A percentile compares a stretch with the other conserved stretches of the same genome.
phyloP scores from a whole-genome alignment of 1,140 invertebrate genomes.

The Doryteuthis pealeii region DNA sequence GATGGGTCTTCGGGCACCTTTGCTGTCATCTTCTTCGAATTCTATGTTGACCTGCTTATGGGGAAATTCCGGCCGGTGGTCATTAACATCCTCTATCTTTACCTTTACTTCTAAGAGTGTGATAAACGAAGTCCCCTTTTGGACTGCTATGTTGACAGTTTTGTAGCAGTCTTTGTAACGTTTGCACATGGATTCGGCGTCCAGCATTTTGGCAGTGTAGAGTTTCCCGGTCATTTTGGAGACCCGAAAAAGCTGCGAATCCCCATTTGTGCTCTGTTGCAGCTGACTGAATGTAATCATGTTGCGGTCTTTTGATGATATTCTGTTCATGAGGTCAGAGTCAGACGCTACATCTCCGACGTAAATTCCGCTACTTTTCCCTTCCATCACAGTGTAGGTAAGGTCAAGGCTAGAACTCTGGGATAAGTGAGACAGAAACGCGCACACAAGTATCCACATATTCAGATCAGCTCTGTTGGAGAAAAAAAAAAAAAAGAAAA shows the following conservation, averaged over 20 bases:
- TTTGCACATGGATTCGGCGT: conserved; percentile 34
- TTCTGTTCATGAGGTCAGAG: background rate
- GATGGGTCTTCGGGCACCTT: conserved; percentile 71
- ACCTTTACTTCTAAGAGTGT: conserved; percentile 37
- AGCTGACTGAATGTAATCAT: background rate
- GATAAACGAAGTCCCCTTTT: conserved; percentile 47
- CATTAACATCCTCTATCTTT: conserved; percentile 77
- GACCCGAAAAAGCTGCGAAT: conserved; percentile 28
- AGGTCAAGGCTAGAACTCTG: background rate
- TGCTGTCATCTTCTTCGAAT: conserved; percentile 58
- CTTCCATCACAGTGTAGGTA: background rate
- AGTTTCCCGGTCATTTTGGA: conserved; percentile 31
- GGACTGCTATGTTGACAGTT: conserved; percentile 31
- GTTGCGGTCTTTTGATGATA: background rate
- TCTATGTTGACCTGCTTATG: conserved; percentile 30
- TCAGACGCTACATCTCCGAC: background rate
- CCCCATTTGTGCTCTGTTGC: background rate
- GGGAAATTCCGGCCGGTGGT: conserved; percentile 84
- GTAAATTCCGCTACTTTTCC: background rate
- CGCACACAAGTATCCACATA: too few species aligned
- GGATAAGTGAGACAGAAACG: too few species aligned
- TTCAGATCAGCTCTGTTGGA: too few species aligned
- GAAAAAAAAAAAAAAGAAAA: too few species aligned
- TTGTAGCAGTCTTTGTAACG: conserved; percentile 29
- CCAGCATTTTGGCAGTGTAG: conserved; percentile 30